A percentile compares a stretch with the other conserved stretches of the same genome.
Conservation (phyloP, 2,113 vertebrate genomes). For the Ia io region DNA sequence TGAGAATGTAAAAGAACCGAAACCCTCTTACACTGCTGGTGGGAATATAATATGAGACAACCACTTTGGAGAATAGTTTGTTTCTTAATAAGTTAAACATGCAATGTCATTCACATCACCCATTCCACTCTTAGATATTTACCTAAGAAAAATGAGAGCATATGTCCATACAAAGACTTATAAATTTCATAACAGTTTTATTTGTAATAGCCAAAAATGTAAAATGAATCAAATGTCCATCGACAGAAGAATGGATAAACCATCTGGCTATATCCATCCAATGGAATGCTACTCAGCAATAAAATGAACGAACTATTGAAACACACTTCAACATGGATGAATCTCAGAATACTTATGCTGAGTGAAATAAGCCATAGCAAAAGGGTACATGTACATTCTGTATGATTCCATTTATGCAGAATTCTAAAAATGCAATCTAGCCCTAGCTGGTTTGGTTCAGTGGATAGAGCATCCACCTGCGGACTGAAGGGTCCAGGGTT, state of each 20-base stretch:
- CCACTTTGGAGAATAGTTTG: not conserved
- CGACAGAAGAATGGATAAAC: not conserved
- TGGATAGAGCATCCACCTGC: no score
- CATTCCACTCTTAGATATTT: not conserved
- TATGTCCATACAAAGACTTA: not conserved
- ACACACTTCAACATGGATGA: not conserved
- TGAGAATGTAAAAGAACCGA: not conserved
- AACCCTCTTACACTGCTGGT: not conserved
- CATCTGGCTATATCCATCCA: not conserved
- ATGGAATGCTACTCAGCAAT: not conserved
- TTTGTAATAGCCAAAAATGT: not conserved
- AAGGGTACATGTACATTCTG: not conserved
- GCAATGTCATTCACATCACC: not conserved
- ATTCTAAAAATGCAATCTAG: not conserved
- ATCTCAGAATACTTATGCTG: not conserved
- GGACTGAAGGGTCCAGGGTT: no score
- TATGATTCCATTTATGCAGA: not conserved
- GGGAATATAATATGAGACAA: not conserved
- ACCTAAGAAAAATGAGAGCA: not conserved
- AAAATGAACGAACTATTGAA: not conserved
- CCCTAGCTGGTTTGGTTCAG: no score
- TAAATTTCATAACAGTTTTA: not conserved
- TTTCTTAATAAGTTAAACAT: conserved; percentile 10
- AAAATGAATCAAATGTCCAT: conserved; percentile 36
- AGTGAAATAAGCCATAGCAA: not conserved